phyloP scores from a whole-genome alignment of 2,797 vertebrate species.

The Clarias pachynema region DNA sequence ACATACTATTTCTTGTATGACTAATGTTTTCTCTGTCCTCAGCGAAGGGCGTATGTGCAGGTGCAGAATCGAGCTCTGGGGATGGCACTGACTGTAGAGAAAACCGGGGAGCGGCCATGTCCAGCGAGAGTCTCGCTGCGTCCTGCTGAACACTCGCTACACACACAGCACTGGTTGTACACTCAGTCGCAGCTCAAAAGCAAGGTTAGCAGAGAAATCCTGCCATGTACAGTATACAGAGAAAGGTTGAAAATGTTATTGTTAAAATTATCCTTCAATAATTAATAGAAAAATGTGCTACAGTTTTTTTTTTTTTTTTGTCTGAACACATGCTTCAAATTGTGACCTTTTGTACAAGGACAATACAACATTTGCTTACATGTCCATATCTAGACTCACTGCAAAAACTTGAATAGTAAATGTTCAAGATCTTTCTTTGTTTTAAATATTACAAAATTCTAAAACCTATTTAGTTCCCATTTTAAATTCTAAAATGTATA shows the following conservation, averaged over 20 bases:
- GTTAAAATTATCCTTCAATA: not conserved
- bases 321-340: not conserved
- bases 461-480: not conserved
- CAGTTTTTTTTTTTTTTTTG: too few relatives aligned
- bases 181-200: conserved; percentile 77
- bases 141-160: conserved; percentile 60
- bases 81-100: conserved; percentile 72
- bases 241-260: not conserved
- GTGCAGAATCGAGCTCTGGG: conserved; percentile 74
- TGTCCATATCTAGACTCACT: not conserved
- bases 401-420: not conserved
- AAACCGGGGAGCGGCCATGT: conserved; percentile 61
- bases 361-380: not conserved
- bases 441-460: not conserved
- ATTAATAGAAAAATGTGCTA: not conserved
- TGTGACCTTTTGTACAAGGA: not conserved
- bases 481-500: not conserved
- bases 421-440: not conserved
- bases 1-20: not conserved
- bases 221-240: not conserved
- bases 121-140: conserved; percentile 68
- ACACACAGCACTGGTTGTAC: conserved; percentile 81
- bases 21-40: not conserved
- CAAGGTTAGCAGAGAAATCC: conserved; percentile 69
- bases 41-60: conserved; percentile 79